Conservation (phyloP, 1,140 invertebrate genomes). For the Nephila pilipes region DNA sequence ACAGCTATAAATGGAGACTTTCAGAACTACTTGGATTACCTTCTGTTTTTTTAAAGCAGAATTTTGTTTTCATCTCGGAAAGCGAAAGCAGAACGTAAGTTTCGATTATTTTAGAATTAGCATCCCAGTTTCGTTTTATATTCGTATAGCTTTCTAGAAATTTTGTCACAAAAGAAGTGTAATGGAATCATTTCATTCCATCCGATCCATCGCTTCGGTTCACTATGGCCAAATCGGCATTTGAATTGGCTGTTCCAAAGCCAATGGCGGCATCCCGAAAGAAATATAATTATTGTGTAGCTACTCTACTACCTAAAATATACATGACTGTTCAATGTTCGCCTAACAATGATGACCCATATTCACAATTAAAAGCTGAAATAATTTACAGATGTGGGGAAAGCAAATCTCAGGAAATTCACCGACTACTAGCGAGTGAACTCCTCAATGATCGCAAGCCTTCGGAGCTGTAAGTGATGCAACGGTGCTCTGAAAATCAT, state of each 20-base stretch:
- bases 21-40: too few species aligned
- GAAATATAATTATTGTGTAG: constrained; percentile 29
- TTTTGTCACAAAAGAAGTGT: background rate
- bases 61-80: too few species aligned
- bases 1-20: too few species aligned
- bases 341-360: background rate
- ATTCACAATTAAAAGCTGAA: constrained; percentile 9
- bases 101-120: too few species aligned
- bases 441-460: background rate
- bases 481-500: background rate
- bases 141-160: too few species aligned
- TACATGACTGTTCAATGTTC: background rate
- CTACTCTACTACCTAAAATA: background rate
- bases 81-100: too few species aligned
- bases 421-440: background rate
- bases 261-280: background rate
- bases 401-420: background rate
- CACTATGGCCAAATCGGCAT: background rate
- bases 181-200: background rate
- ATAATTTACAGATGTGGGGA: background rate
- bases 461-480: background rate
- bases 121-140: too few species aligned
- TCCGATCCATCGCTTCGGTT: constrained; percentile 15
- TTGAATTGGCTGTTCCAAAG: constrained; percentile 12
- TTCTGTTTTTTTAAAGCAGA: too few species aligned